phyloP scores from a whole-genome alignment of 1,140 invertebrate species.

The Drosophila biarmipes region DNA sequence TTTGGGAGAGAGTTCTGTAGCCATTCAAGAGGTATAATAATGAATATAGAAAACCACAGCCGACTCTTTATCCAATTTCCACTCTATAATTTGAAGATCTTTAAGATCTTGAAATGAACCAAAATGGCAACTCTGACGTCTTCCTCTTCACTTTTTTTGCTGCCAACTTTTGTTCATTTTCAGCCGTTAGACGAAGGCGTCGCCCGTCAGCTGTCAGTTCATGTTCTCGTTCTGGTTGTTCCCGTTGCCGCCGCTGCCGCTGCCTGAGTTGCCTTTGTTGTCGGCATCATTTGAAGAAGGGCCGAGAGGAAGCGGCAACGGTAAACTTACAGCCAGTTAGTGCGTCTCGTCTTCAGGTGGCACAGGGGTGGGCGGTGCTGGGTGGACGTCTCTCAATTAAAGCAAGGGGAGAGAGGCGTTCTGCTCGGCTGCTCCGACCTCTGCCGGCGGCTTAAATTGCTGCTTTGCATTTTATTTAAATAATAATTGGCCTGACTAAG shows the following conservation, averaged over 20 bases:
- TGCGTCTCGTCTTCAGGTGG: conserved; percentile 48
- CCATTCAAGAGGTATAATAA: no score
- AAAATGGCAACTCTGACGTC: background rate
- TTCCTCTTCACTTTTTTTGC: background rate
- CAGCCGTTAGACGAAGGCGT: conserved; percentile 68
- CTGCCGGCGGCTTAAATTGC: conserved; percentile 56
- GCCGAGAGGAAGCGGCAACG: conserved; percentile 47
- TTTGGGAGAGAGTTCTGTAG: no score
- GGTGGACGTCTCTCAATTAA: conserved; percentile 57
- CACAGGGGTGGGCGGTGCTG: background rate
- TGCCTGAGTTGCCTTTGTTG: conserved; percentile 35
- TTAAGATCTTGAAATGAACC: background rate
- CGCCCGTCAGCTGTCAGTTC: conserved; percentile 60
- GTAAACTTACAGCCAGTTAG: conserved; percentile 69
- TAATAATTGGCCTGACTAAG: conserved; percentile 70
- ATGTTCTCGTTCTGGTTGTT: conserved; percentile 43
- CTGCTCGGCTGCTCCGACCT: conserved; percentile 60
- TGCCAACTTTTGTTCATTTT: background rate
- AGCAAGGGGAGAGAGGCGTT: conserved; percentile 52
- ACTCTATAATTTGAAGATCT: background rate
- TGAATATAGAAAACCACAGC: background rate
- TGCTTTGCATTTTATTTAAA: conserved; percentile 76
- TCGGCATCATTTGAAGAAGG: conserved; percentile 56
- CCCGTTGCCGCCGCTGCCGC: conserved; percentile 13
- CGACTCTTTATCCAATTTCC: no score